phyloP scores from a whole-genome alignment of 2,888 invertebrate species.

The Rotaria sp. region DNA sequence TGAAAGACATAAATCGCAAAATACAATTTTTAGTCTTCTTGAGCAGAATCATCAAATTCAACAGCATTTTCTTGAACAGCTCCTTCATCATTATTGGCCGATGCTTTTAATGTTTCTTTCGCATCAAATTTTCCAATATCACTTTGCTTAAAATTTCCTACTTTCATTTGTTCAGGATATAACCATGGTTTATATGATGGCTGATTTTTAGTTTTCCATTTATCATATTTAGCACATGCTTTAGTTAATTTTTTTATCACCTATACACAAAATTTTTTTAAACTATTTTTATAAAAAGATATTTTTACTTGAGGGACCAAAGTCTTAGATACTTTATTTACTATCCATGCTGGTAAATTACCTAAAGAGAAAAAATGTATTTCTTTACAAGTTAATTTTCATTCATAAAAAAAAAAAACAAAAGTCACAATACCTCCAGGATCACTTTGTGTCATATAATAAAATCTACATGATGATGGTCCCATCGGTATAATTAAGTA shows the following conservation, averaged over 20 bases:
- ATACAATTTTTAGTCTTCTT: neutral
- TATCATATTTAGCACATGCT: constrained; percentile 70
- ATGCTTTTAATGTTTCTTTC: neutral
- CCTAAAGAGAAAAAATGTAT: neutral
- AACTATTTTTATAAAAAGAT: neutral
- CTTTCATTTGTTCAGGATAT: constrained; percentile 59
- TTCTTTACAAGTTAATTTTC: too few relatives aligned
- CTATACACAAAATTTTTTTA: constrained; percentile 47
- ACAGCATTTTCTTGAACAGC: neutral
- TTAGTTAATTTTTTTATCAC: constrained; percentile 73
- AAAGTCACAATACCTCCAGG: constrained; percentile 63
- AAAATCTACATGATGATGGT: constrained; percentile 65
- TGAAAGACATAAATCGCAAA: too few relatives aligned
- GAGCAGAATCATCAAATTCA: neutral
- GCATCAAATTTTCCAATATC: constrained; percentile 30
- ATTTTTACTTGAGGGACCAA: constrained; percentile 69
- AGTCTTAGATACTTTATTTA: constrained; percentile 76
- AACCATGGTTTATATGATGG: constrained; percentile 78
- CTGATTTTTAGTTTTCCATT: constrained; percentile 72
- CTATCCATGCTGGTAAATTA: constrained; percentile 73
- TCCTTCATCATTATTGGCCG: constrained; percentile 11
- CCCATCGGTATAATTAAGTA: constrained; percentile 62
- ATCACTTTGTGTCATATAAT: constrained; percentile 81
- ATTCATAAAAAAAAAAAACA: neutral
- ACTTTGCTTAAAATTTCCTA: neutral